Evolutionary conservation across 2,888 invertebrate species (phyloP), one percentile per base, ranked within the genome.

Genomic region (Andrena hattorfiana): DNA sequence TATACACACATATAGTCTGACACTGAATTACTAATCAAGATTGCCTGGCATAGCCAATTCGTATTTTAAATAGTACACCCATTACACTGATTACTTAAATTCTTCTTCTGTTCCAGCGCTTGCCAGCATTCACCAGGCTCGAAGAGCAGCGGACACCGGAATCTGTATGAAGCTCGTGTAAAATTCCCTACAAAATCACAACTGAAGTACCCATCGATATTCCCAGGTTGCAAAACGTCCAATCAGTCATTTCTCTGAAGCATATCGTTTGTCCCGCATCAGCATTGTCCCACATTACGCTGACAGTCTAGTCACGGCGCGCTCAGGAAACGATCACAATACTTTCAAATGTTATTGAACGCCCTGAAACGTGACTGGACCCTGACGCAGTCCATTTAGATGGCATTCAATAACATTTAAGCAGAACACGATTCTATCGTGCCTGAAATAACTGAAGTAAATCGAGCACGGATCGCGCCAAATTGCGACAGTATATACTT

Each of bases 321-420:
- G 71, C 48, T 72, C 77, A 67, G 78, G 80, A 79, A 79, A 70
- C 79, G 77, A 66, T 70, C 79, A 32, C 51, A 62, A 67, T 81
- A 77, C 77, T 70, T 77, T 77, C 64, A 54, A 80, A 70, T 70
- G 51, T 80, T 77, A 81, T 81, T 77, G 77, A 77, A 67, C 48
- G 71, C 71, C 26, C 54, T 49, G 80, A 71, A 81, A 81, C 80
- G 80, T 77, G 80, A 81, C 77, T 35, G 70, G 77, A 56, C 77
- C 71, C 71, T 71, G 62, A 72, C 72, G 49, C 56, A 77, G 67
- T 54, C 71, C 77, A 49, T 81, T 81, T 81, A 72, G 67, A 54
- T 26, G 62, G 67, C 62, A 30, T 42, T 77, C 70, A 54, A 76
- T 77, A 71, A 77, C 56, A 30, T 51, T 60, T 51, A 28, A 64